These are phyloP conservation scores for Neocrepidodera transversa DNA, from an alignment of 2,888 invertebrate genomes.

Conservation along the genomic window DNA sequence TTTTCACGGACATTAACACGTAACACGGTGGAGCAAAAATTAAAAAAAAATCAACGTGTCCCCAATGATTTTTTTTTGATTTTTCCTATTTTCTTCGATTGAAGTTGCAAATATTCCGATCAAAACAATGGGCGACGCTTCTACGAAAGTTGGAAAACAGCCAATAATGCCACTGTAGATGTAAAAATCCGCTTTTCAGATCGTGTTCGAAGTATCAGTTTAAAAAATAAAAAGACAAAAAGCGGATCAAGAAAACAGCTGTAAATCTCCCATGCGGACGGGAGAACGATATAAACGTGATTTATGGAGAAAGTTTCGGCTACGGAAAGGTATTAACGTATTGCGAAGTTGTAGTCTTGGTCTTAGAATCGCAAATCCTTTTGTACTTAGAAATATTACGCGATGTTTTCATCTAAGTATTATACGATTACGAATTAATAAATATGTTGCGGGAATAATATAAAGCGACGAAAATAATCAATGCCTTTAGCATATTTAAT, in stretches of 20 bases:
- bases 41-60: too few species aligned
- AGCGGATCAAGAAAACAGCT: not conserved
- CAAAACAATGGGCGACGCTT: not conserved
- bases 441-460: too few species aligned
- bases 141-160: not conserved
- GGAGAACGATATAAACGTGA: not conserved
- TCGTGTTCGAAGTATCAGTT: not conserved
- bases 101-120: not conserved
- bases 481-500: too few species aligned
- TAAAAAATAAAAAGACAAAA: not conserved
- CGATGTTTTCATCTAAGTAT: too few species aligned
- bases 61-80: too few species aligned
- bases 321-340: not conserved
- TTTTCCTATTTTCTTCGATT: too few species aligned
- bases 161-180: not conserved
- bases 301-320: not conserved
- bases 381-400: too few species aligned
- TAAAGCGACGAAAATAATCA: too few species aligned
- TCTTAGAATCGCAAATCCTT: too few species aligned
- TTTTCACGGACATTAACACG: too few species aligned
- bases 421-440: too few species aligned
- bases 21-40: too few species aligned
- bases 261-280: not conserved
- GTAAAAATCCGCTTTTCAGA: conserved; percentile 1
- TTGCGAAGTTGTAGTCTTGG: not conserved